A percentile compares a stretch with the other conserved stretches of the same genome.
These are phyloP conservation scores for Morone saxatilis DNA, from an alignment of 2,113 vertebrate species.

Conservation along the genomic window DNA sequence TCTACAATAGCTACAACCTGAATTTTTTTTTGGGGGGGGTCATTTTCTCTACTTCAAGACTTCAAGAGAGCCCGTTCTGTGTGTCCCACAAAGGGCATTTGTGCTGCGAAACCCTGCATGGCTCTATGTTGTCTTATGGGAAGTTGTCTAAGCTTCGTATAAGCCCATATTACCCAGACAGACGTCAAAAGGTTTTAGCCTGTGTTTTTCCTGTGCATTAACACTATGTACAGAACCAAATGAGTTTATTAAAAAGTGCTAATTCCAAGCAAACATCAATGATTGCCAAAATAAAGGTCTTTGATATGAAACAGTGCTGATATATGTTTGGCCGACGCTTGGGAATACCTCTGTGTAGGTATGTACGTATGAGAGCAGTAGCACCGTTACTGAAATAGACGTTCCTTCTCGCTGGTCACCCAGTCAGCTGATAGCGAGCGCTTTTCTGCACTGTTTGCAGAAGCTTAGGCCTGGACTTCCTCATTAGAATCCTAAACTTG, in stretches of 20 bases:
- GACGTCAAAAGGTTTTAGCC: conserved; percentile 74
- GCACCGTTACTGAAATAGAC: conserved; percentile 55
- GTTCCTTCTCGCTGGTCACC: conserved; percentile 58
- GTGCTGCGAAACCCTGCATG: conserved; percentile 57
- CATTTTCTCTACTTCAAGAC: conserved; percentile 7
- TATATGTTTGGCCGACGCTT: conserved; percentile 55
- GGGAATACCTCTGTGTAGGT: conserved; percentile 28
- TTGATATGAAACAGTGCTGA: conserved; percentile 77
- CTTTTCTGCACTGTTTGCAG: conserved; percentile 70
- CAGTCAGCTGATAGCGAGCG: conserved; percentile 61
- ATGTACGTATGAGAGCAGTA: conserved; percentile 8
- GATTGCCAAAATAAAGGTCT: conserved; percentile 72
- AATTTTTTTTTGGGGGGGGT: conserved; percentile 6
- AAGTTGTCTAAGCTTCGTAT: conserved; percentile 72
- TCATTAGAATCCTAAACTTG: conserved; percentile 70
- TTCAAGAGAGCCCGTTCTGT: conserved; percentile 33
- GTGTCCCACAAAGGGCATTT: conserved; percentile 67
- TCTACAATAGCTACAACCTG: conserved; percentile 33
- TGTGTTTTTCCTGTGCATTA: conserved; percentile 73
- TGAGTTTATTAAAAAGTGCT: conserved; percentile 78
- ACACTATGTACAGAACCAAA: conserved; percentile 73
- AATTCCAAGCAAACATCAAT: conserved; percentile 72
- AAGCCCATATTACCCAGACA: conserved; percentile 74
- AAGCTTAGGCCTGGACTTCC: conserved; percentile 70
- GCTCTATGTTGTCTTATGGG: conserved; percentile 72